Percentiles rank a stretch among this genome's conserved stretches.
These are phyloP conservation scores for Saguinus imperator DNA, from an alignment of 2,113 vertebrate genomes.

Conservation along the genomic window DNA sequence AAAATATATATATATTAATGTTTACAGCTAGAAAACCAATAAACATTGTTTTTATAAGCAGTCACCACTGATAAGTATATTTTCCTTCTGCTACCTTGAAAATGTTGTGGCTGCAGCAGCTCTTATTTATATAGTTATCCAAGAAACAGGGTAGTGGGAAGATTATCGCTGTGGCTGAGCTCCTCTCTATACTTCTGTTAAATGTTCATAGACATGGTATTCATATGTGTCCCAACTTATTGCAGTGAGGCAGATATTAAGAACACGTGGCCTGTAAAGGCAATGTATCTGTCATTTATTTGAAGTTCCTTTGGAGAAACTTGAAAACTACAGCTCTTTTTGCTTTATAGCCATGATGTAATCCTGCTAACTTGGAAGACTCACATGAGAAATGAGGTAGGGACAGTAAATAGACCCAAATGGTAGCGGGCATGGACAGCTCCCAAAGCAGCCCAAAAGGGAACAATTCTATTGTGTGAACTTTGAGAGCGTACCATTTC, in stretches of 20 bases:
- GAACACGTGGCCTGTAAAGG: neutral
- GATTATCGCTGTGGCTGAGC: neutral
- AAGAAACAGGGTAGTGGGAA: neutral
- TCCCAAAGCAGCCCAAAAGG: neutral
- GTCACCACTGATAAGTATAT: neutral
- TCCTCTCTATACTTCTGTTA: neutral
- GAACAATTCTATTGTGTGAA: neutral
- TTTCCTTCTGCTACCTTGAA: slow-evolving; percentile 43
- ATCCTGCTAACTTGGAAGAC: neutral
- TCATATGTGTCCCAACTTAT: neutral
- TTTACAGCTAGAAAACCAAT: slow-evolving; percentile 46
- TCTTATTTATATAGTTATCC: slow-evolving; percentile 34
- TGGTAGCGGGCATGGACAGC: neutral
- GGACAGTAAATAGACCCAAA: neutral
- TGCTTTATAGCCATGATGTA: neutral
- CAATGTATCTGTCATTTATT: neutral
- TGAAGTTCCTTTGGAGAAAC: slow-evolving; percentile 4
- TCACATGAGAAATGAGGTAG: neutral
- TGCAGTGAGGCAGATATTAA: neutral
- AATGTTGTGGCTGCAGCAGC: neutral
- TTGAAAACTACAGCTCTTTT: slow-evolving; percentile 14
- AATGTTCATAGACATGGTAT: neutral
- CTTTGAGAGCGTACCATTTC: neutral
- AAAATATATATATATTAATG: neutral
- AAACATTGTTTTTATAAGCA: slow-evolving; percentile 22